phyloP scores from a whole-genome alignment of 2,113 vertebrate species.

The Epinephelus fuscoguttatus region DNA sequence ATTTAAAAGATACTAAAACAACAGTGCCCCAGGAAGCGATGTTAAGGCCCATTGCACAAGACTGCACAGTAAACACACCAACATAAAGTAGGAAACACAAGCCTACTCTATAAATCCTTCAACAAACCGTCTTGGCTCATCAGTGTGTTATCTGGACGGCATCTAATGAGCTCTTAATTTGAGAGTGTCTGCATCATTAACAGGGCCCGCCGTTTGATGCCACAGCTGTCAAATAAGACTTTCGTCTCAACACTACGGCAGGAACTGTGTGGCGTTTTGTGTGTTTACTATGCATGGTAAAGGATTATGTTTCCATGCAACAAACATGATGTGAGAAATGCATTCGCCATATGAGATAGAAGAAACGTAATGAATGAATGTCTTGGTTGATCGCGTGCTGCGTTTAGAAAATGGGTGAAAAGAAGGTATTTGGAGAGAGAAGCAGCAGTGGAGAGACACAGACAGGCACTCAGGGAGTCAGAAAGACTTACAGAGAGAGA shows the following conservation, averaged over 20 bases:
- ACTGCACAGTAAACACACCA: conserved; percentile 53
- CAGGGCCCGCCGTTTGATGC: conserved; percentile 65
- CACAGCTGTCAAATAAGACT: conserved; percentile 66
- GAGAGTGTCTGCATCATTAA: conserved; percentile 70
- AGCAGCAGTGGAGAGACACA: not conserved
- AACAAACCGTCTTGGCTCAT: conserved; percentile 62
- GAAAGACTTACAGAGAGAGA: not conserved
- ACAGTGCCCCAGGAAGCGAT: conserved; percentile 11
- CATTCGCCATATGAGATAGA: not conserved
- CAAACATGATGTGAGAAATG: not conserved
- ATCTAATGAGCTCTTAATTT: conserved; percentile 74
- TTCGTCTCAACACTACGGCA: conserved; percentile 51
- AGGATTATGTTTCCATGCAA: not conserved
- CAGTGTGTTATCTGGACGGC: conserved; percentile 52
- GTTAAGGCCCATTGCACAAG: conserved; percentile 54
- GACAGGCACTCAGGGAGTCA: not conserved
- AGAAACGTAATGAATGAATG: not conserved
- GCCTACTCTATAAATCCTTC: conserved; percentile 55
- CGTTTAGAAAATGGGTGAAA: not conserved
- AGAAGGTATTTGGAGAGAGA: not conserved
- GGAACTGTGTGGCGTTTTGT: conserved; percentile 13
- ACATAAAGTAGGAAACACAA: conserved; percentile 39
- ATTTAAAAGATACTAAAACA: conserved; percentile 9
- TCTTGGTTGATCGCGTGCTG: no score
- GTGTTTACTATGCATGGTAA: not conserved